A percentile compares a stretch with the other conserved stretches of the same genome.
These are phyloP conservation scores for Hypomesus transpacificus DNA, from an alignment of 2,113 vertebrate genomes.

Conservation along the genomic window DNA sequence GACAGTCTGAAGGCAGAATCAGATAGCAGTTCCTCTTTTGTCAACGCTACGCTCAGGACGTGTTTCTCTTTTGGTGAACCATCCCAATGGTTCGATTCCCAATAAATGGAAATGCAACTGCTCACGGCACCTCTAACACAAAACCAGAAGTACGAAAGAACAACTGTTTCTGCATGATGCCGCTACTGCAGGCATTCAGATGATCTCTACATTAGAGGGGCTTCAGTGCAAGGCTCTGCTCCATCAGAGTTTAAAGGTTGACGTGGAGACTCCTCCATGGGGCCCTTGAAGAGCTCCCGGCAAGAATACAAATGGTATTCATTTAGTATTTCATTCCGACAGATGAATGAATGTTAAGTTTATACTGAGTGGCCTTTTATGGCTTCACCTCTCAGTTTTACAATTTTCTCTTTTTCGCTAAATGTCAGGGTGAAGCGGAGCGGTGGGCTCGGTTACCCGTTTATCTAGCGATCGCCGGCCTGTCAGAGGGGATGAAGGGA, in stretches of 20 bases:
- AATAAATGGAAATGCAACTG: no score
- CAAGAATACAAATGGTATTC: conserved; percentile 37
- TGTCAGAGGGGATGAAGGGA: conserved; percentile 29
- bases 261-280: neutral
- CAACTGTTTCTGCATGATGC: no score
- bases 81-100: no score
- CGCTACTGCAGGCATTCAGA: no score
- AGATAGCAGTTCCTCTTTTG: neutral
- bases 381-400: conserved; percentile 50
- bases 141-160: no score
- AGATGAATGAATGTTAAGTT: conserved; percentile 58
- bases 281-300: conserved; percentile 35
- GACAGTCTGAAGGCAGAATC: no score
- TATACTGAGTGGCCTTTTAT: conserved; percentile 64
- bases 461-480: conserved; percentile 65
- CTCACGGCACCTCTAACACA: no score
- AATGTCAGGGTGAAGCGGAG: conserved; percentile 60
- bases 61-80: no score
- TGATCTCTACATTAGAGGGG: no score
- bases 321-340: conserved; percentile 12
- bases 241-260: neutral
- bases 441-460: conserved; percentile 48
- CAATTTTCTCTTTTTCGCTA: conserved; percentile 51
- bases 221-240: no score
- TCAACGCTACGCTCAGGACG: no score